A percentile compares a stretch with the other conserved stretches of the same genome.
Conservation (phyloP, 2,888 invertebrate genomes). For the Boloria selene region DNA sequence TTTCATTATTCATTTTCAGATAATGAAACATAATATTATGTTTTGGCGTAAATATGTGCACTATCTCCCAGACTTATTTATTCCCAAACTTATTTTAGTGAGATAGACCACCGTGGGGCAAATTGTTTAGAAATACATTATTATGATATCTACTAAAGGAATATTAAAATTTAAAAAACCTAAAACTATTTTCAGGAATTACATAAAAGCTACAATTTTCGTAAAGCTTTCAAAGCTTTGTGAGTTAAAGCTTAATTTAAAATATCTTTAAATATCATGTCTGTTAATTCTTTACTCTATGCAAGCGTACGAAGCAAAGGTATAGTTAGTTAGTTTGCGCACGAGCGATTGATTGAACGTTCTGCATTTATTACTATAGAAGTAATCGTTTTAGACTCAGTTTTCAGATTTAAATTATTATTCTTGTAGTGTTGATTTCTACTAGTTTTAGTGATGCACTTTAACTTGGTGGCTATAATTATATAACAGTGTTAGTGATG, state of each 20-base stretch:
- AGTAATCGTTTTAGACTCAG: not conserved
- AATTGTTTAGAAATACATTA: too few species aligned
- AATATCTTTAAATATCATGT: not conserved
- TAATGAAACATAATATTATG: too few species aligned
- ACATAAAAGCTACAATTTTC: too few species aligned
- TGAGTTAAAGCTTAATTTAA: not conserved
- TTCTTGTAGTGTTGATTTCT: not conserved
- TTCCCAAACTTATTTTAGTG: too few species aligned
- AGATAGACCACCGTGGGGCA: too few species aligned
- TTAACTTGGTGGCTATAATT: not conserved
- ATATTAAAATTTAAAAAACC: too few species aligned
- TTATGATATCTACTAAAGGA: too few species aligned
- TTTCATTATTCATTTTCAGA: too few species aligned
- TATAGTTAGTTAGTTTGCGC: constrained; percentile 33
- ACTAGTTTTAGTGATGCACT: not conserved
- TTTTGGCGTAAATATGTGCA: too few species aligned
- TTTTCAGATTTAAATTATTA: not conserved
- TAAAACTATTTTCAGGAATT: too few species aligned
- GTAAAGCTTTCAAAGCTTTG: not conserved
- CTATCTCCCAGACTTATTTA: too few species aligned
- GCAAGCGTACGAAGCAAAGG: constrained; percentile 15
- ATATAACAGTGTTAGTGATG: not conserved
- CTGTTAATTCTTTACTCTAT: constrained; percentile 18
- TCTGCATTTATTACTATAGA: not conserved
- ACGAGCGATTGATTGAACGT: constrained; percentile 28